Evolutionary conservation across 2,888 invertebrate species (phyloP), one percentile per base, ranked within the genome.

Genomic region (Meganola albula): DNA sequence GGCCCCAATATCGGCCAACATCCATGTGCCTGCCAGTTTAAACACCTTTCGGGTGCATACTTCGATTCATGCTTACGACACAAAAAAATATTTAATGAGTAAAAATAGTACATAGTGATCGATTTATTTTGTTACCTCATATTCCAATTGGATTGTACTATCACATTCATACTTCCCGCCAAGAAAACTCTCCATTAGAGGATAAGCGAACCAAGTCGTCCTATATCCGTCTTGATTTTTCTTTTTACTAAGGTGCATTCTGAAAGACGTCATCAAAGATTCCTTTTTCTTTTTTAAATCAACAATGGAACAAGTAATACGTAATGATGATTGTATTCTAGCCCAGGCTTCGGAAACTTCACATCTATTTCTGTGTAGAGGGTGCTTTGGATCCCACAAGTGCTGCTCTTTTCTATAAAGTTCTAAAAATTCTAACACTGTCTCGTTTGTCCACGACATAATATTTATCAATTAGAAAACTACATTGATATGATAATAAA

Each of bases 241-340:
- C 55, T 75, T 77, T 53, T 67, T 79, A 13, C 67, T 63, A 18
- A 58, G 54, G 46, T 77, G 74, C 57, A 70, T 63, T 47, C 84
- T 64, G 46, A 76, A 85, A 2, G 78, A 69, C 3, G 84, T 74
- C 85, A 85, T 84, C 35, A 86, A 43, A 1, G 78, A 79, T 44
- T 85, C 85, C 42, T 83, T 85, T 58, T 86, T 85, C 58, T 64
- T 80, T 58, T 86, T 86, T 12, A 85, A 53, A 38, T 76, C 75
- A 33, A 47, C 46, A 27, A 84, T 51, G 10, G 77, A 61, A 40
- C 58, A 73, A 41, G 67, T 50, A 30, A 71, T 58, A 41, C 69
- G 70, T 12, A 84, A 40, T 35, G 62, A 58, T 12, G 58, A 52
- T 50, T 74, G 71, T 44, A 86, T 79, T 49, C 78, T 60, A n/a